Percentiles rank a stretch among this genome's conserved stretches.
These are phyloP conservation scores for Pyrocephalus nanus DNA, from an alignment of 2,797 vertebrate species.

Conservation along the genomic window DNA sequence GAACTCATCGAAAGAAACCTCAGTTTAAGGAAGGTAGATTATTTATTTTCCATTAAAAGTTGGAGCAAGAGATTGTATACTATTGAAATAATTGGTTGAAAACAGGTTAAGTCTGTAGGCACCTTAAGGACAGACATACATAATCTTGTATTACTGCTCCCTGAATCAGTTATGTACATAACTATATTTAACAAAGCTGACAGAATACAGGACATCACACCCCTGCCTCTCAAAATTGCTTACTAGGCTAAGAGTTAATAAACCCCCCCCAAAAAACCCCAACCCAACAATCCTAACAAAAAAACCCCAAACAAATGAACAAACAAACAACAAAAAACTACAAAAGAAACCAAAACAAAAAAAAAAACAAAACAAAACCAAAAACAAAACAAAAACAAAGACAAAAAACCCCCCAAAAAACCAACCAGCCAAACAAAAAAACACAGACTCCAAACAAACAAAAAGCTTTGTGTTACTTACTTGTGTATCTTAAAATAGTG, in stretches of 20 bases:
- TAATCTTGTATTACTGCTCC: neutral
- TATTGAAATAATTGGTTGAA: neutral
- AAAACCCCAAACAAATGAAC: too few species aligned
- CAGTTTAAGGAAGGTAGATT: neutral
- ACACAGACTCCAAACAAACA: too few species aligned
- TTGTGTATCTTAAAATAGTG: neutral
- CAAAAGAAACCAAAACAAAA: too few species aligned
- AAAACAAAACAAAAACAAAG: too few species aligned
- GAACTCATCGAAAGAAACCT: neutral
- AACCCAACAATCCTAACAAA: neutral
- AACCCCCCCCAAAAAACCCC: too few species aligned
- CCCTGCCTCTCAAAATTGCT: neutral
- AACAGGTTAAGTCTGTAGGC: neutral
- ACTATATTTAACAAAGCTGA: neutral
- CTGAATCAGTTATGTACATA: neutral
- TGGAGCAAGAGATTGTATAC: neutral
- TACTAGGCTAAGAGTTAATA: neutral
- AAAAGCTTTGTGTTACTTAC: neutral
- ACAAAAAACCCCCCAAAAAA: too few species aligned
- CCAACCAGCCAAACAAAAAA: too few species aligned
- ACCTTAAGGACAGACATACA: neutral
- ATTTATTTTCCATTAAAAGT: neutral
- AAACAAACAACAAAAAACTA: too few species aligned
- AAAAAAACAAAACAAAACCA: too few species aligned
- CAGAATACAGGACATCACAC: neutral